Evolutionary conservation across 2,113 vertebrate species (phyloP), one percentile per base, ranked within the genome.

Genomic region (Martes martes): DNA sequence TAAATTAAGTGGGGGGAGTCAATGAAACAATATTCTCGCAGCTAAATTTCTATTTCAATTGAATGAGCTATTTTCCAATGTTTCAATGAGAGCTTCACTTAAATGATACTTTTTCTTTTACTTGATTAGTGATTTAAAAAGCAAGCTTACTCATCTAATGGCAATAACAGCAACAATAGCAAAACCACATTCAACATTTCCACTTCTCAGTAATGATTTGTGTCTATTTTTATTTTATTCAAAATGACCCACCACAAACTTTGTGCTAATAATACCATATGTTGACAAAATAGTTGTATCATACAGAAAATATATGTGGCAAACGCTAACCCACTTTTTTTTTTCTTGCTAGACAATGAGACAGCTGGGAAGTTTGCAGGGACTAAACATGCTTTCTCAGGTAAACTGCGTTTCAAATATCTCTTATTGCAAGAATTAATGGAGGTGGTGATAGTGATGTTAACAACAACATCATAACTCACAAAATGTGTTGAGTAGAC

Each of bases 271-370:
- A 71, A 65, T 82, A 55, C 26, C 57, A 61, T 81, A 93, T n/a
- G 6, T 57, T 21, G 14, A 92, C 42, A 96, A 94, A 80, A 92
- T 42, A 92, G 10, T 15, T 80, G 45, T 80, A 31, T 84, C 24
- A 42, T 36, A 45, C 69, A 86, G 14, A 86, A 79, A 98, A 63
- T 10, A n/a, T 23, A 33, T 74, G 55, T 73, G 45, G 55, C 31
- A 84, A 96, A 95, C 6, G 85, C n/a, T 94, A 87, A 98, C 26
- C 21, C 8, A 93, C 59, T 96, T 95, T 94, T 83, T 42, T 42
- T 42, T 94, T 93, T 52, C 93, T 98, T 98, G 42, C 86, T 31
- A 98, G 97, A 98, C 92, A 76, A 97, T 98, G 95, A 98, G 96
- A 74, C 94, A 98, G 84, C 39, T 97, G 81, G 91, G 96, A 92